phyloP scores from a whole-genome alignment of 2,113 vertebrate genomes.

The Macquaria ambigua region DNA sequence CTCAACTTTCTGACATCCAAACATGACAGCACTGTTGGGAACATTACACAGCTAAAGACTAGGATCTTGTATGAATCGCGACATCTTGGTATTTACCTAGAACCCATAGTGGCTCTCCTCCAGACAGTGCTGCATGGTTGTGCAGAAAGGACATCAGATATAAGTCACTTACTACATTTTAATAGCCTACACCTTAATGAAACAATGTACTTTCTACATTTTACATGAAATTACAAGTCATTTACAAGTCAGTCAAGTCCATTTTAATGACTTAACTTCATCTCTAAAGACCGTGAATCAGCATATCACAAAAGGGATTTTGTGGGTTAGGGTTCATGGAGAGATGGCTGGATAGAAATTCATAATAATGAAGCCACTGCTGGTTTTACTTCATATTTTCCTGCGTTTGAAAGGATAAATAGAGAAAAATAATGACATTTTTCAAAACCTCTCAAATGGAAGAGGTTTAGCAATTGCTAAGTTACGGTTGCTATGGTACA shows the following conservation, averaged over 20 bases:
- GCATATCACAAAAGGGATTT: constrained; percentile 24
- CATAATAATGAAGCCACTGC: constrained; percentile 24
- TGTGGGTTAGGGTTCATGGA: constrained; percentile 7
- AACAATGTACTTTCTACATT: constrained; percentile 49
- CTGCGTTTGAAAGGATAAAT: constrained; percentile 52
- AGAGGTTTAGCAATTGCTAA: constrained; percentile 75
- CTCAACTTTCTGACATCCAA: background rate
- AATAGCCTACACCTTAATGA: constrained; percentile 58
- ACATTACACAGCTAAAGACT: background rate
- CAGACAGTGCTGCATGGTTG: constrained; percentile 53
- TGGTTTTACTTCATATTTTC: constrained; percentile 43
- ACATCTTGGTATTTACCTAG: constrained; percentile 15
- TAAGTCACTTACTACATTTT: constrained; percentile 58
- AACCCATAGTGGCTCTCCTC: constrained; percentile 57
- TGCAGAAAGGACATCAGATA: constrained; percentile 54
- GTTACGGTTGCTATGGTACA: constrained; percentile 79
- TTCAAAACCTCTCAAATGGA: constrained; percentile 63
- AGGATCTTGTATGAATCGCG: background rate
- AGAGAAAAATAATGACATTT: constrained; percentile 63
- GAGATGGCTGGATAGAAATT: constrained; percentile 24
- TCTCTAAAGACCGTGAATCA: constrained; percentile 50
- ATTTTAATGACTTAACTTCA: constrained; percentile 54
- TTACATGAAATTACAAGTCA: constrained; percentile 52
- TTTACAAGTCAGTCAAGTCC: constrained; percentile 48
- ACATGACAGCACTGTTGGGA: background rate